Evolutionary conservation across 2,888 invertebrate genomes (phyloP), one percentile per base, ranked within the genome.

Genomic region (Microdon myrmicae): DNA sequence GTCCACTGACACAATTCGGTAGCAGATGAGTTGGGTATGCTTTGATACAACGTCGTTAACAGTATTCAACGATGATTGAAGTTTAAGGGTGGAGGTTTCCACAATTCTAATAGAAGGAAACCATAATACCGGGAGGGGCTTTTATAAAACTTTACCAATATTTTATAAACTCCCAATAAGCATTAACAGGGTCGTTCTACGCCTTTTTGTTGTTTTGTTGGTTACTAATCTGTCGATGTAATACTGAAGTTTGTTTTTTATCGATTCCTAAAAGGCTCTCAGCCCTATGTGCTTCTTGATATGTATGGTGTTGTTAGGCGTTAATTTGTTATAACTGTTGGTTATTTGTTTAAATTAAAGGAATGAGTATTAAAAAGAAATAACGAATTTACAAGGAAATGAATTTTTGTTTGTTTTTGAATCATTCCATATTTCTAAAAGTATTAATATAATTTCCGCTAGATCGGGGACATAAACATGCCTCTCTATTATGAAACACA

Each of bases 291-390:
- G 44, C 37, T 51, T 47, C 39, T 47, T 19, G 10, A 43, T 48
- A 38, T 48, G 37, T 53, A 37, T 55, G 16, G 28, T 41, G 44
- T 64, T 56, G 47, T 59, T 59, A 66, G 59, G 54, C 39, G 47
- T 58, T 66, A 66, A 66, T 66, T 59, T 59, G 66, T 66, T 66
- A 66, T 59, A 66, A 66, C 64, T 66, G 58, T 66, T 54, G 54
- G 58, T 54, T 35, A 26, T 59, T 58, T 43, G 51, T 23, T 53
- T 51, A 47, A 51, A 51, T 19, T 48, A 45, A 44, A 32, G 44
- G 17, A 38, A 37, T 47, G 29, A 56, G 38, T 22, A 39, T 31
- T 10, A 19, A 26, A 22, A 35, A 29, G 43, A 68, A 16, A 55
- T 34, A 25, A 41, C 37, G 39, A 43, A 41, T 37, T 39, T 47